Conservation (phyloP, 1,140 invertebrate species). For the Drosophila ercepeae region DNA sequence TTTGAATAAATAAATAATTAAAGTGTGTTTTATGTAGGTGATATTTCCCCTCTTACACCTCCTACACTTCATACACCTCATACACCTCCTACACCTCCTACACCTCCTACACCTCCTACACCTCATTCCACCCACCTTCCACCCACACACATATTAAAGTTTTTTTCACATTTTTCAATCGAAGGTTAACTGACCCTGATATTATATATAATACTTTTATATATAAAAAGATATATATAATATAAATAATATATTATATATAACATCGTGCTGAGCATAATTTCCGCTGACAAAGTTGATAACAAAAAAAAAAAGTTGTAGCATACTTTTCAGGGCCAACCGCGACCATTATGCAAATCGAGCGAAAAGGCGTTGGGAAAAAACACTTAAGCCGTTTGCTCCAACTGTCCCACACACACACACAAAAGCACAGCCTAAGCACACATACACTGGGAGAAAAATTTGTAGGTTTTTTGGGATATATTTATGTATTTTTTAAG, state of each 20-base stretch:
- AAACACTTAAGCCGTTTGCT: conserved; percentile 53
- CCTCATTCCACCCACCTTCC: too few relatives aligned
- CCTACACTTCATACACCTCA: too few relatives aligned
- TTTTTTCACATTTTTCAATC: conserved; percentile 7
- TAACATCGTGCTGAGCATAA: conserved; percentile 3
- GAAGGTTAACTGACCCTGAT: conserved; percentile 26
- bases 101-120: neutral
- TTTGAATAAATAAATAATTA: conserved; percentile 78
- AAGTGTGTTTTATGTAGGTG: conserved; percentile 38
- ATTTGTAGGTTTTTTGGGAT: too few relatives aligned
- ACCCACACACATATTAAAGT: neutral
- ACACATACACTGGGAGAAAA: conserved; percentile 4
- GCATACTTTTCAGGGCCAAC: conserved; percentile 17
- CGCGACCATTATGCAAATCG: conserved; percentile 44
- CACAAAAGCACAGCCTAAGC: neutral
- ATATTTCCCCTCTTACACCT: neutral
- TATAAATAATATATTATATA: neutral
- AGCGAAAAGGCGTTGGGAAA: conserved; percentile 23
- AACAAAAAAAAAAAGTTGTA: conserved; percentile 11
- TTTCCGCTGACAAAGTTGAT: conserved; percentile 33
- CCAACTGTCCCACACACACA: conserved; percentile 21
- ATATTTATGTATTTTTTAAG: neutral
- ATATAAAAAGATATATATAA: neutral
- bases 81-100: neutral
- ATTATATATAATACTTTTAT: neutral